Conservation (phyloP, 2,888 invertebrate species). For the Oasisia sp. region DNA sequence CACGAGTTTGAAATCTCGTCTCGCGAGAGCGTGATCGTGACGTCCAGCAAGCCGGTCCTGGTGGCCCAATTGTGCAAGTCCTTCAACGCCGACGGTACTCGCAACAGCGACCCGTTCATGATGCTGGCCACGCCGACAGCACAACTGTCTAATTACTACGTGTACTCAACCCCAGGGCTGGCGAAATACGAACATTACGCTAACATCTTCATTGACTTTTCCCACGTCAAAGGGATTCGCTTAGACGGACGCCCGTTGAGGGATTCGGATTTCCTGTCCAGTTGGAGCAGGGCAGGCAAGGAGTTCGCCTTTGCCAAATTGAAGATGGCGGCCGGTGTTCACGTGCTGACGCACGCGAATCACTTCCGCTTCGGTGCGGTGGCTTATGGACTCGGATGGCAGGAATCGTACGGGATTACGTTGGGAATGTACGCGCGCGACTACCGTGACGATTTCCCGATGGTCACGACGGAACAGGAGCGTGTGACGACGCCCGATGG, state of each 20-base stretch:
- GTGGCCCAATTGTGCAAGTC: conserved; percentile 44
- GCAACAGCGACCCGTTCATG: conserved; percentile 49
- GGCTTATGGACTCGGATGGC: not conserved
- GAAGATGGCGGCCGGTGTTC: not conserved
- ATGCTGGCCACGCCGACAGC: conserved; percentile 41
- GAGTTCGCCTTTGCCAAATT: conserved; percentile 18
- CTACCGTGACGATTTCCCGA: not conserved
- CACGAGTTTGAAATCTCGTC: conserved; percentile 35
- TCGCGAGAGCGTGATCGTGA: conserved; percentile 25
- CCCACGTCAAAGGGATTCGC: not conserved
- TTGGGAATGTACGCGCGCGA: not conserved
- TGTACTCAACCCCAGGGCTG: not conserved
- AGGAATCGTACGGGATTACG: conserved; percentile 24
- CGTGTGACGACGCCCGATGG: not conserved
- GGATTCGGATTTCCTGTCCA: not conserved
- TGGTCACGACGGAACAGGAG: not conserved
- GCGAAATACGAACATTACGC: conserved; percentile 8
- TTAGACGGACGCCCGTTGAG: conserved; percentile 6
- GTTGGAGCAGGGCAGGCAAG: not conserved
- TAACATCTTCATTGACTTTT: not conserved
- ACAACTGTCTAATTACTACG: conserved; percentile 29
- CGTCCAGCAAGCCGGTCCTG: conserved; percentile 40
- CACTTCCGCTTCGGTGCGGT: not conserved
- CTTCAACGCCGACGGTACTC: conserved; percentile 38
- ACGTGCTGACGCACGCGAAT: conserved; percentile 13